phyloP scores from a whole-genome alignment of 2,797 vertebrate species.

The Brotula barbata region DNA sequence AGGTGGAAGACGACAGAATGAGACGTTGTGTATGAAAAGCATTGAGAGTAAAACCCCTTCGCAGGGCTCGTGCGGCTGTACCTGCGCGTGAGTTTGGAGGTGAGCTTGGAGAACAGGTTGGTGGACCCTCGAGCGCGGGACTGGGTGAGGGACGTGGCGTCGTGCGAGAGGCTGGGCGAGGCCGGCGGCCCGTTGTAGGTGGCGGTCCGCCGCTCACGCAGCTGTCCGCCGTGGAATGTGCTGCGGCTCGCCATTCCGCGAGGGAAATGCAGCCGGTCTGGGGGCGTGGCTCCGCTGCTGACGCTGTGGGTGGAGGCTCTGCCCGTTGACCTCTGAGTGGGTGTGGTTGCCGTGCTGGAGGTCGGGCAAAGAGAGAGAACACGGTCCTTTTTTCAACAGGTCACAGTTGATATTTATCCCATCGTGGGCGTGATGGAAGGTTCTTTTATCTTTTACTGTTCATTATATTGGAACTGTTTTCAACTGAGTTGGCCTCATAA shows the following conservation, averaged over 20 bases:
- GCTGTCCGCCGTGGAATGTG: constrained; percentile 90
- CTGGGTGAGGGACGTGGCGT: constrained; percentile 85
- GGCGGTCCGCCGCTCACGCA: constrained; percentile 87
- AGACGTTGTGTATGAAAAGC: too few relatives aligned
- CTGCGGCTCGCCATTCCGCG: constrained; percentile 88
- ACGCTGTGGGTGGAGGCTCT: constrained; percentile 92
- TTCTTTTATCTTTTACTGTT: too few relatives aligned
- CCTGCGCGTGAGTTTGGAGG: constrained; percentile 92
- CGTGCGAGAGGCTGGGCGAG: constrained; percentile 89
- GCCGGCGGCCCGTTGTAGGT: constrained; percentile 92
- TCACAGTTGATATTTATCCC: too few relatives aligned
- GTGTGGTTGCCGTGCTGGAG: constrained; percentile 68
- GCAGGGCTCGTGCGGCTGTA: constrained; percentile 58
- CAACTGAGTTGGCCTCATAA: too few relatives aligned
- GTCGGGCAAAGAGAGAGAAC: neutral
- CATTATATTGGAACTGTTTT: too few relatives aligned
- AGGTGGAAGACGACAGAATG: constrained; percentile 14
- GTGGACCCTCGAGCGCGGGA: constrained; percentile 87
- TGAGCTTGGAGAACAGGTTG: constrained; percentile 91
- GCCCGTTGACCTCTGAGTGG: constrained; percentile 80
- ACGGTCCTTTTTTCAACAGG: too few relatives aligned
- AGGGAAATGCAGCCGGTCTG: constrained; percentile 87
- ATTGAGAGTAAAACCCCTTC: constrained; percentile 28
- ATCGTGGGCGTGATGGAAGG: too few relatives aligned
- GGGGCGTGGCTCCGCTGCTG: constrained; percentile 84